Conservation (phyloP, 2,888 invertebrate species). For the Heteromurus nitidus region DNA sequence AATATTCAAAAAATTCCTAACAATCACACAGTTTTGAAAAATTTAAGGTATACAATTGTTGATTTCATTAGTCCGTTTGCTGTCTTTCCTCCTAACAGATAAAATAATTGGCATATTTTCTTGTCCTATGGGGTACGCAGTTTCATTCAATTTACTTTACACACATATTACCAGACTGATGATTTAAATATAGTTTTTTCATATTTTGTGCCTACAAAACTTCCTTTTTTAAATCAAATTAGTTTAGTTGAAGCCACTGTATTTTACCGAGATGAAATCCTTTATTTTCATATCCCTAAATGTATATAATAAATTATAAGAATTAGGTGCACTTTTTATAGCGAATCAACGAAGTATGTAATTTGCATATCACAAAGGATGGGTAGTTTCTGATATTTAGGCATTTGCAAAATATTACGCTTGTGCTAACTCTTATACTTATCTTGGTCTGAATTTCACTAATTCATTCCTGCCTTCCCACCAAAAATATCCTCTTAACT, state of each 20-base stretch:
- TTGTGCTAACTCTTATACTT: slow-evolving; percentile 20
- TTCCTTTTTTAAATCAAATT: slow-evolving; percentile 8
- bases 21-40: slow-evolving; percentile 15
- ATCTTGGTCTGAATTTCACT: slow-evolving; percentile 42
- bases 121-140: not conserved
- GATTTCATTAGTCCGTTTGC: not conserved
- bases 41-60: not conserved
- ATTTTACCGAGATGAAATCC: not conserved
- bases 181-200: not conserved
- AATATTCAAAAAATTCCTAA: not conserved
- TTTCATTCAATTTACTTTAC: not conserved
- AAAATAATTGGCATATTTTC: slow-evolving; percentile 26
- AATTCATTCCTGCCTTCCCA: slow-evolving; percentile 31
- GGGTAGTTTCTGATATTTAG: slow-evolving; percentile 42
- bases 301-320: slow-evolving; percentile 15
- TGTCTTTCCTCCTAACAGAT: slow-evolving; percentile 26
- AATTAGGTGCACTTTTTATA: slow-evolving; percentile 35
- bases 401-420: slow-evolving; percentile 40
- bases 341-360: slow-evolving; percentile 19
- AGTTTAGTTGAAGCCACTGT: slow-evolving; percentile 35
- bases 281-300: not conserved
- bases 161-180: not conserved
- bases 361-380: slow-evolving; percentile 53
- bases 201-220: slow-evolving; percentile 13
- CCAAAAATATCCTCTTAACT: slow-evolving; percentile 29